Base-by-base conservation (phyloP, 2,888 invertebrate genomes). In the Noctua comes region DNA sequence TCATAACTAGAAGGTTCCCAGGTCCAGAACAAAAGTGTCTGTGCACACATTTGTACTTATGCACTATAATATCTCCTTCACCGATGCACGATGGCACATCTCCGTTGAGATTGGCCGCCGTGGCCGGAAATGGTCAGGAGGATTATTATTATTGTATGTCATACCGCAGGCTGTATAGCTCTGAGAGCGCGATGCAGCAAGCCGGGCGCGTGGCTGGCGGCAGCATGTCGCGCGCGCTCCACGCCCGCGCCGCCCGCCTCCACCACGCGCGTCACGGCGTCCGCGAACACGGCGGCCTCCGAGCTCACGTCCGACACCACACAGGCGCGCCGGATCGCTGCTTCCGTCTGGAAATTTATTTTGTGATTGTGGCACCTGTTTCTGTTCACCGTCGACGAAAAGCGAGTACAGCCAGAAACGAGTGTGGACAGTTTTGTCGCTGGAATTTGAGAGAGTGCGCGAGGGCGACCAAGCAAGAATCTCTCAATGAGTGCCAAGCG, bases 251-350 rank as follows among this genome's bases (percentile, higher is more conserved):
- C 96, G 57, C 90, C 96, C 69, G 93, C 93, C 90, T 96, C 95
- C 90, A 96, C 92, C 84, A 91, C 92, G 66, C 95, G 93, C 16
- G 96, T 95, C 48, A 95, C 77, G 4, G 95, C 94, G 91, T 95
- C 96, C 76, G 95, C 96, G 91, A 91, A 94, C 90, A 94, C 95
- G 0, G 94, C 93, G 62, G 90, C 91, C 11, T 90, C 92, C 36
- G 88, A 80, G 65, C 73, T 77, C 76, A 86, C 88, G 71, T 82
- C 91, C 3, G 89, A 59, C 27, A 93, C 90, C 5, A 88, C 86
- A 84, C 93, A 89, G n/a, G 92, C 93, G 77, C 93, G 92, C 0
- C 94, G 93, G 77, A 94, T 91, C 40, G 83, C 73, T 0, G 65
- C 88, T 68, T 95, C 96, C 24, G 93, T 83, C 96, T 96, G 88